These are phyloP conservation scores for Lamproptera curius DNA, from an alignment of 2,888 invertebrate species.

Conservation along the genomic window DNA sequence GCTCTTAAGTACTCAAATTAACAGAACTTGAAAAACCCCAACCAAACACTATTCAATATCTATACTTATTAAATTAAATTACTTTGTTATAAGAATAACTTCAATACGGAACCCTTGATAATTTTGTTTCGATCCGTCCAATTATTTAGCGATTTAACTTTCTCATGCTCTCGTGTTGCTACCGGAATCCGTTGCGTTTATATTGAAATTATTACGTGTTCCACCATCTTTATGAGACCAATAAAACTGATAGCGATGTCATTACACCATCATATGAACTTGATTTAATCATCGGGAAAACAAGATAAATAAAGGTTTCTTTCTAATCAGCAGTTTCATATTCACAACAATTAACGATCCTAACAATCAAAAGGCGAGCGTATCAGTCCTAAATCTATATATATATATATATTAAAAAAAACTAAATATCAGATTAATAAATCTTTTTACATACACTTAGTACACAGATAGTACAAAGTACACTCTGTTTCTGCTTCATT, in stretches of 20 bases:
- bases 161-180: slow-evolving; percentile 71
- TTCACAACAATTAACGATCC: neutral
- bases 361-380: no score
- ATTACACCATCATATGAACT: slow-evolving; percentile 27
- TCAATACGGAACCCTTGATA: slow-evolving; percentile 51
- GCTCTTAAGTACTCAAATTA: no score
- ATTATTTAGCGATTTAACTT: slow-evolving; percentile 52
- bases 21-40: no score
- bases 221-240: slow-evolving; percentile 9
- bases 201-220: slow-evolving; percentile 40
- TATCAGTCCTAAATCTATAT: no score
- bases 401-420: no score
- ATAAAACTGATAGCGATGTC: slow-evolving; percentile 56
- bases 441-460: no score
- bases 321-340: neutral
- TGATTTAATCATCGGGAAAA: neutral
- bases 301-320: neutral
- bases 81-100: no score
- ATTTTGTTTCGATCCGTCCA: slow-evolving; percentile 39
- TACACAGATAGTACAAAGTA: no score
- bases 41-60: no score
- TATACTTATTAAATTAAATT: no score
- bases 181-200: slow-evolving; percentile 64
- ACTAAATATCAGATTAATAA: no score
- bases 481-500: no score